A percentile compares a stretch with the other conserved stretches of the same genome.
phyloP scores from a whole-genome alignment of 2,797 vertebrate genomes.

The Gallinago solitaria region DNA sequence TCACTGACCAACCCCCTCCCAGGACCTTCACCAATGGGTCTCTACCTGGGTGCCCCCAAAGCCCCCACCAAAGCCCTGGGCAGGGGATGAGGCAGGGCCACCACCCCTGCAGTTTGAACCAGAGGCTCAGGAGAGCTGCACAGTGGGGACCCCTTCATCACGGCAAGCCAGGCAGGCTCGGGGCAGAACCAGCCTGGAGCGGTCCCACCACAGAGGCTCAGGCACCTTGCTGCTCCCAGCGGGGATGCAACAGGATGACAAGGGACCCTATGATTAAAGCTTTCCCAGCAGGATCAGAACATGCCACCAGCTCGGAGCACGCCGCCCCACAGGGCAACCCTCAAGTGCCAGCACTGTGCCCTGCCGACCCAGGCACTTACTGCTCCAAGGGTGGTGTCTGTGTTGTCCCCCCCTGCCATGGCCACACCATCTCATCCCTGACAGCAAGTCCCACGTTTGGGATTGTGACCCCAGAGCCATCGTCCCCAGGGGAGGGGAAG shows the following conservation, averaged over 20 bases:
- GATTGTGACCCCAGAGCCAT: fast-evolving
- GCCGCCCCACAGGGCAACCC: not conserved
- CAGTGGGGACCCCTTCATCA: fast-evolving
- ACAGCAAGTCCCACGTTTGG: not conserved
- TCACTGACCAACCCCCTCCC: not conserved
- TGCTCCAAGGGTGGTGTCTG: not conserved
- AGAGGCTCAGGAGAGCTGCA: not conserved
- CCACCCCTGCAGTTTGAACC: not conserved
- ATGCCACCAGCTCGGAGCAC: not conserved
- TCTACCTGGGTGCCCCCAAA: not conserved
- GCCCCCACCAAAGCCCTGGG: not conserved
- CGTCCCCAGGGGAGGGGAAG: not conserved
- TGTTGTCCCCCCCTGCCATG: not conserved
- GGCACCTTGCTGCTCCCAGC: not conserved
- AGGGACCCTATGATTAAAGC: fast-evolving
- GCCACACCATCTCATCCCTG: not conserved
- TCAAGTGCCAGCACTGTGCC: not conserved
- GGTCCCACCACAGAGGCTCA: not conserved
- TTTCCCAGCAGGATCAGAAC: not conserved
- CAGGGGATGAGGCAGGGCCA: not conserved
- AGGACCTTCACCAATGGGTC: not conserved
- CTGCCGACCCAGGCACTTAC: not conserved
- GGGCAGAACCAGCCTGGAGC: not conserved
- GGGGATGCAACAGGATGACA: not conserved
- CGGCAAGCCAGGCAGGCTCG: not conserved